These are phyloP conservation scores for Oreochromis mossambicus DNA, from an alignment of 2,797 vertebrate species.

Conservation along the genomic window DNA sequence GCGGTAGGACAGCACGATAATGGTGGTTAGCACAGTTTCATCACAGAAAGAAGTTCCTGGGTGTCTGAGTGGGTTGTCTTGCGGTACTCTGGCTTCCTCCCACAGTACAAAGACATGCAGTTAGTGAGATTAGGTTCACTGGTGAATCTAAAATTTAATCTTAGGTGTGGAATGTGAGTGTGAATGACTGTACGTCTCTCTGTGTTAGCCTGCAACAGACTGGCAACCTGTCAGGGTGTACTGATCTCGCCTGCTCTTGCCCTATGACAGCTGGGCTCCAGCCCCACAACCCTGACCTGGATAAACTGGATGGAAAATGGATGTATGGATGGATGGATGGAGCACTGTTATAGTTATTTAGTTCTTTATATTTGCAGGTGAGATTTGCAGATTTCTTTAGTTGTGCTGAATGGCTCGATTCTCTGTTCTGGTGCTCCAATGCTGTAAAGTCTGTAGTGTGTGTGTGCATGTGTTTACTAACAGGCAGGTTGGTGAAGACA, in stretches of 20 bases:
- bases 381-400: background rate
- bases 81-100: background rate
- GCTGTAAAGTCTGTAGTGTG: background rate
- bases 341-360: background rate
- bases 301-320: background rate
- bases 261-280: background rate
- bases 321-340: background rate
- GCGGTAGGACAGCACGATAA: background rate
- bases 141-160: background rate
- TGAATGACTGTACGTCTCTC: background rate
- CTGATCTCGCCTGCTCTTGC: background rate
- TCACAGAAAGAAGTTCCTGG: background rate
- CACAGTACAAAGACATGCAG: background rate
- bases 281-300: too few species aligned
- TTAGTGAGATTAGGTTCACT: background rate
- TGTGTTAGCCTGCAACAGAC: background rate
- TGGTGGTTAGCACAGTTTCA: background rate
- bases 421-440: background rate
- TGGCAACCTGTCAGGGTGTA: background rate
- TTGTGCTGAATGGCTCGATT: background rate
- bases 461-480: conserved; percentile 67
- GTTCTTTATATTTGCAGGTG: background rate
- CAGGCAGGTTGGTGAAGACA: conserved; percentile 95
- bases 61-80: background rate
- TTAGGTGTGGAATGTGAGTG: background rate